Conservation (phyloP, 2,113 vertebrate species). For the Sterrhoptilus dennistouni region DNA sequence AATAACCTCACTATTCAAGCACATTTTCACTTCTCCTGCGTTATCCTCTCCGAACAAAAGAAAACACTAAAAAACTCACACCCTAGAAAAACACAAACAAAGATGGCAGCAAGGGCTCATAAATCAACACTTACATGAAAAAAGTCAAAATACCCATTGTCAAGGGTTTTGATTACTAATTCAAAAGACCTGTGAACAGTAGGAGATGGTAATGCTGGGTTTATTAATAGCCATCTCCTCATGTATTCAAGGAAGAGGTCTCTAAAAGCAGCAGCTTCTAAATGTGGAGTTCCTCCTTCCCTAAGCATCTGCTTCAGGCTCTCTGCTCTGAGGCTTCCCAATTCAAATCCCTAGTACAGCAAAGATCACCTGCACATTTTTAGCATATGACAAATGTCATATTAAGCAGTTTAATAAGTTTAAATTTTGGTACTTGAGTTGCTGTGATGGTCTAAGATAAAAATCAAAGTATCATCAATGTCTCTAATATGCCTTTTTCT, state of each 20-base stretch:
- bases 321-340: background rate
- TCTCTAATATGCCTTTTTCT: background rate
- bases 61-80: background rate
- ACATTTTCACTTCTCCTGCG: background rate
- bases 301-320: background rate
- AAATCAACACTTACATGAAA: background rate
- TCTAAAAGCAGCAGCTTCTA: background rate
- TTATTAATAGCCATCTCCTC: constrained; percentile 18
- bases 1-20: background rate
- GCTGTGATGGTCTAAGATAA: background rate
- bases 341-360: background rate
- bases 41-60: background rate
- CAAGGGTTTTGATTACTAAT: background rate
- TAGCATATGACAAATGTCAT: background rate
- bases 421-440: background rate
- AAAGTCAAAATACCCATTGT: background rate
- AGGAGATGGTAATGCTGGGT: background rate
- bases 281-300: background rate
- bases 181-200: background rate
- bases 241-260: background rate
- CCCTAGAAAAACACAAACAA: background rate
- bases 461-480: background rate
- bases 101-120: background rate
- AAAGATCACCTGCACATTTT: background rate
- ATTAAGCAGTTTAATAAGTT: background rate